Conservation (phyloP, 2,113 vertebrate genomes). For the Coptodon rendalli region DNA sequence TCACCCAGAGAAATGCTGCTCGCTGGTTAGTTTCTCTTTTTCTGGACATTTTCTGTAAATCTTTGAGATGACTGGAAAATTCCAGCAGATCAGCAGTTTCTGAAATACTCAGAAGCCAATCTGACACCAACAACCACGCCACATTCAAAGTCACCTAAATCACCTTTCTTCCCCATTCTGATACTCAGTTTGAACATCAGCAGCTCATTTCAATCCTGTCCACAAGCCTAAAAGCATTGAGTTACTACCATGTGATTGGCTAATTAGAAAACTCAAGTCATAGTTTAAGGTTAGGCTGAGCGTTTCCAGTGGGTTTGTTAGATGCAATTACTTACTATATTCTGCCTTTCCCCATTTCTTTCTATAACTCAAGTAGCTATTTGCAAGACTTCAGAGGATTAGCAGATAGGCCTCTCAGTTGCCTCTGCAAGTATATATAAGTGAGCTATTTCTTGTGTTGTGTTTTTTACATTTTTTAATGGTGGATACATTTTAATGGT, state of each 20-base stretch:
- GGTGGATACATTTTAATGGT: background rate
- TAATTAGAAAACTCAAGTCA: background rate
- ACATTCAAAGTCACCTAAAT: background rate
- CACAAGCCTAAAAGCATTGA: background rate
- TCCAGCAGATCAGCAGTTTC: background rate
- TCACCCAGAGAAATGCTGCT: background rate
- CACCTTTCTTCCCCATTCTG: background rate
- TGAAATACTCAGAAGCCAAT: background rate
- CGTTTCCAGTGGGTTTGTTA: background rate
- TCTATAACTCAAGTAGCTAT: constrained; percentile 1
- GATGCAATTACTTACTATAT: background rate
- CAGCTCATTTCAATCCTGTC: background rate
- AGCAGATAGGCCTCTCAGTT: background rate
- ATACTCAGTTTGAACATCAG: background rate
- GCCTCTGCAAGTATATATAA: background rate
- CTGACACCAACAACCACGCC: background rate
- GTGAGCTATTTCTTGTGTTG: background rate
- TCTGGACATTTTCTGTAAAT: background rate
- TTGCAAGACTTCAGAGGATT: constrained; percentile 46
- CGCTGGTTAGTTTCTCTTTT: background rate
- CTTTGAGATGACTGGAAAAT: background rate
- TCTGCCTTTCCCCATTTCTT: background rate
- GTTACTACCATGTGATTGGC: background rate
- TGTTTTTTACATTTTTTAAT: background rate
- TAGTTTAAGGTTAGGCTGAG: background rate